Conservation (phyloP, 2,113 vertebrate species). For the Amblyopsis rosae region DNA sequence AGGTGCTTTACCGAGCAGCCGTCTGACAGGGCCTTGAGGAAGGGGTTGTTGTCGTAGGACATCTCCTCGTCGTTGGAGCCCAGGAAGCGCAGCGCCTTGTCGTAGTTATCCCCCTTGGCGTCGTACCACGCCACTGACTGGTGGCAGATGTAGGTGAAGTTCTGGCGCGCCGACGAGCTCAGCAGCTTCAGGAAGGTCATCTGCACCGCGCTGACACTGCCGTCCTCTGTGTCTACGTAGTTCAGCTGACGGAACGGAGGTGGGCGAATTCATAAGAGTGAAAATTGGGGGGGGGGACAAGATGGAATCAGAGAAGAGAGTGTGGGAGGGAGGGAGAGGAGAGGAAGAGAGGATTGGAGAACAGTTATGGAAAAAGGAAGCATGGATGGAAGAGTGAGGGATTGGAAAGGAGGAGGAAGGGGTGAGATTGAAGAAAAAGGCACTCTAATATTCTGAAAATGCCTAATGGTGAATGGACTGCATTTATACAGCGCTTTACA, state of each 20-base stretch:
- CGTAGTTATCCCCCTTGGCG: constrained; percentile 82
- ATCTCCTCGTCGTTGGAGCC: constrained; percentile 98
- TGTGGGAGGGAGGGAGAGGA: not conserved
- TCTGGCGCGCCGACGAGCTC: constrained; percentile 92
- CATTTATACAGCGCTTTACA: no score
- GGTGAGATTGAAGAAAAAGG: not conserved
- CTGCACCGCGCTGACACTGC: constrained; percentile 89
- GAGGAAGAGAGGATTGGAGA: not conserved
- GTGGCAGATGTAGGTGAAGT: constrained; percentile 97
- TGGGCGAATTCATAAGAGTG: not conserved
- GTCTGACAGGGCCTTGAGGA: constrained; percentile 88
- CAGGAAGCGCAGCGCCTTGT: constrained; percentile 93
- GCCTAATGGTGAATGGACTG: not conserved
- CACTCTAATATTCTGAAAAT: not conserved
- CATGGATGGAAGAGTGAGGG: not conserved
- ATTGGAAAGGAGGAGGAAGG: not conserved
- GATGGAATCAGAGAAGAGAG: not conserved
- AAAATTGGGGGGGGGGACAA: not conserved
- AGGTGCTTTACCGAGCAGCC: constrained; percentile 86
- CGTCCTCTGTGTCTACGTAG: constrained; percentile 87
- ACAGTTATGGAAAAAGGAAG: not conserved
- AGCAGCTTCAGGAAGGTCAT: constrained; percentile 98
- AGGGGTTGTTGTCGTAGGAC: constrained; percentile 94
- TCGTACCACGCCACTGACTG: constrained; percentile 96
- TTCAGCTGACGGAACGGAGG: constrained; percentile 78